These are phyloP conservation scores for Drosophila demipolita DNA, from an alignment of 2,888 invertebrate genomes.

Conservation along the genomic window DNA sequence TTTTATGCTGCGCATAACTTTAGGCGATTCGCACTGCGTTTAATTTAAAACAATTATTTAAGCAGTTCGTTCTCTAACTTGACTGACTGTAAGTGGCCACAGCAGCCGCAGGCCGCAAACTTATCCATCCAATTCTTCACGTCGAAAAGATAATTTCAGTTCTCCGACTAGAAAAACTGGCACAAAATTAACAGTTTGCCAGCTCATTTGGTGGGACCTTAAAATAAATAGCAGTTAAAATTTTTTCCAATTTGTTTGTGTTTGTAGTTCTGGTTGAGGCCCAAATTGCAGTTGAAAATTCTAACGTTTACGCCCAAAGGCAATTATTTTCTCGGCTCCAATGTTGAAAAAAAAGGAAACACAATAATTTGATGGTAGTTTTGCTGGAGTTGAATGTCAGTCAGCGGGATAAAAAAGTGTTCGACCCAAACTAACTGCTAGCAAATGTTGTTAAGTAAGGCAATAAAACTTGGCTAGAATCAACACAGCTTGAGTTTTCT, in stretches of 20 bases:
- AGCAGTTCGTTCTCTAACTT: constrained; percentile 23
- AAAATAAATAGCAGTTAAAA: constrained; percentile 20
- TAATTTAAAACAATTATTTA: constrained; percentile 81
- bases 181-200: constrained; percentile 31
- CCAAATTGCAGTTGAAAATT: constrained; percentile 41
- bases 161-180: constrained; percentile 9
- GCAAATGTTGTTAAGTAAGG: constrained; percentile 70
- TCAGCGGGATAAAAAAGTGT: constrained; percentile 29
- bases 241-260: not conserved
- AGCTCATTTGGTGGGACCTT: constrained; percentile 34
- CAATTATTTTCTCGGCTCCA: constrained; percentile 14
- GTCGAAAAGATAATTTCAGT: constrained; percentile 10
- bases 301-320: constrained; percentile 30
- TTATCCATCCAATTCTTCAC: constrained; percentile 14
- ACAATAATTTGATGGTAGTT: constrained; percentile 47
- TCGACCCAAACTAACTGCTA: constrained; percentile 56
- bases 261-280: not conserved
- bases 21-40: constrained; percentile 72
- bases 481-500: constrained; percentile 20
- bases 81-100: constrained; percentile 35
- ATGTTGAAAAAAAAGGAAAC: constrained; percentile 17
- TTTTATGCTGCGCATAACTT: constrained; percentile 69
- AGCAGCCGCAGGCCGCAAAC: constrained; percentile 9
- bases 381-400: constrained; percentile 26
- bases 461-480: constrained; percentile 57